These are phyloP conservation scores for Corvus moneduloides DNA, from an alignment of 2,113 vertebrate genomes.

Conservation along the genomic window DNA sequence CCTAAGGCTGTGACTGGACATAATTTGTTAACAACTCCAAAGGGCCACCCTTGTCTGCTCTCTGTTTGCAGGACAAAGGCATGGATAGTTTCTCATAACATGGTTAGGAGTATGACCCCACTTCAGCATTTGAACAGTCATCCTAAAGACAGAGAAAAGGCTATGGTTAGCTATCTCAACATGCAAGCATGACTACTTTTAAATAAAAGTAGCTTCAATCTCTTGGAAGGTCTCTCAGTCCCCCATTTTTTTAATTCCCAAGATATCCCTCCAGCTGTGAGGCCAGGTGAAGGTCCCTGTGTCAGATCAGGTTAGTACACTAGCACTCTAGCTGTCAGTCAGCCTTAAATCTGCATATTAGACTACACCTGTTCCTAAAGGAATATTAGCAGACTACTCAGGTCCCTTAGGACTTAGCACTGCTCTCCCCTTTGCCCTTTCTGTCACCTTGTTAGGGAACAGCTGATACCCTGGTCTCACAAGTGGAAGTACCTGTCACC, in stretches of 20 bases:
- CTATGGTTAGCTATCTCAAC: not conserved
- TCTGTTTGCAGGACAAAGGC: not conserved
- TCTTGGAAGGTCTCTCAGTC: not conserved
- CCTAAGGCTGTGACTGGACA: not conserved
- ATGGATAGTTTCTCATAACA: not conserved
- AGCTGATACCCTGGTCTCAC: not conserved
- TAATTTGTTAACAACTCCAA: not conserved
- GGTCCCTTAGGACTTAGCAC: not conserved
- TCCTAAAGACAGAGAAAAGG: not conserved
- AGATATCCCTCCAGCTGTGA: not conserved
- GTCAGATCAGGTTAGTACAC: not conserved
- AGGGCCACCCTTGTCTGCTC: not conserved
- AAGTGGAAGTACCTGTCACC: not conserved
- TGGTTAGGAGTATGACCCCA: not conserved
- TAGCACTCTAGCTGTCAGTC: not conserved
- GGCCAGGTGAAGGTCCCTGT: not conserved
- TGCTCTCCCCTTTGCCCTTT: not conserved
- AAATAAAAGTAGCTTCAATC: not conserved
- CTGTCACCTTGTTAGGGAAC: not conserved
- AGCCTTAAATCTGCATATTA: not conserved
- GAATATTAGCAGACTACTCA: not conserved
- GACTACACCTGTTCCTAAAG: not conserved
- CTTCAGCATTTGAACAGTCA: not conserved
- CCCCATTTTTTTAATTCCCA: not conserved
- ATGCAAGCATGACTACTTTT: not conserved